A percentile compares a stretch with the other conserved stretches of the same genome.
Evolutionary conservation across 2,797 vertebrate species (phyloP).

Genomic region (Protosalanx chinensis): DNA sequence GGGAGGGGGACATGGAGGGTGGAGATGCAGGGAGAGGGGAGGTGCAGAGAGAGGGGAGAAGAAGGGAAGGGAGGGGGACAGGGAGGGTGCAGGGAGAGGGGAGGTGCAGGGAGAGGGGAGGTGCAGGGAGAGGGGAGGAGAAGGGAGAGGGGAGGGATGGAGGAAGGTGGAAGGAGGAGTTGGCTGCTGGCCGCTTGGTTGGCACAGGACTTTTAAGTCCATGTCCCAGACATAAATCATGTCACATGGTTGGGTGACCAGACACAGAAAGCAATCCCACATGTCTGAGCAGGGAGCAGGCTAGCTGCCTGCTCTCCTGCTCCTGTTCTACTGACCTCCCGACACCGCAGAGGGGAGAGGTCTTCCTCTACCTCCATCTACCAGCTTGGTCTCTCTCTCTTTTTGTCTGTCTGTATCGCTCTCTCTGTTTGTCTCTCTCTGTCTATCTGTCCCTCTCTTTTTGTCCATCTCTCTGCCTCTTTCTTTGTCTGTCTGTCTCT

Average conservation of each 20-base stretch:
- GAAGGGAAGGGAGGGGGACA: no score
- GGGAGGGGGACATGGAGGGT: no score
- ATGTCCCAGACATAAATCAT: slow-evolving; percentile 70
- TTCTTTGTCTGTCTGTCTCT: background rate
- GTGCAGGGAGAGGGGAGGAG: slow-evolving; percentile 22
- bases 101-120: background rate
- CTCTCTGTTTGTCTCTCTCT: background rate
- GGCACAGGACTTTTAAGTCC: slow-evolving; percentile 65
- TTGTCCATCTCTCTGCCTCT: background rate
- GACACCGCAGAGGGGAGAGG: background rate
- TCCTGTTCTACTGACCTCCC: slow-evolving; percentile 17
- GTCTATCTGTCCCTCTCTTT: background rate
- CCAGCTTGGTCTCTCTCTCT: background rate
- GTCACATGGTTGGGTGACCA: slow-evolving; percentile 62
- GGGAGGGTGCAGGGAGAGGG: background rate
- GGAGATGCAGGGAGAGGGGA: slow-evolving; percentile 7
- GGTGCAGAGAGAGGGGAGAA: no score
- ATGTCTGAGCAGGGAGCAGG: slow-evolving; percentile 7
- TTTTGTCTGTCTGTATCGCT: background rate
- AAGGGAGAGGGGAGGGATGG: slow-evolving; percentile 8
- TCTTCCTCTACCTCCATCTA: background rate
- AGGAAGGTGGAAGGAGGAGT: slow-evolving; percentile 14
- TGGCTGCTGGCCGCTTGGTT: slow-evolving; percentile 53
- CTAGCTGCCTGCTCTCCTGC: slow-evolving; percentile 3
- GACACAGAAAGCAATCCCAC: slow-evolving; percentile 54